Conservation (phyloP, 2,888 invertebrate species). For the Eremobia ochroleuca region DNA sequence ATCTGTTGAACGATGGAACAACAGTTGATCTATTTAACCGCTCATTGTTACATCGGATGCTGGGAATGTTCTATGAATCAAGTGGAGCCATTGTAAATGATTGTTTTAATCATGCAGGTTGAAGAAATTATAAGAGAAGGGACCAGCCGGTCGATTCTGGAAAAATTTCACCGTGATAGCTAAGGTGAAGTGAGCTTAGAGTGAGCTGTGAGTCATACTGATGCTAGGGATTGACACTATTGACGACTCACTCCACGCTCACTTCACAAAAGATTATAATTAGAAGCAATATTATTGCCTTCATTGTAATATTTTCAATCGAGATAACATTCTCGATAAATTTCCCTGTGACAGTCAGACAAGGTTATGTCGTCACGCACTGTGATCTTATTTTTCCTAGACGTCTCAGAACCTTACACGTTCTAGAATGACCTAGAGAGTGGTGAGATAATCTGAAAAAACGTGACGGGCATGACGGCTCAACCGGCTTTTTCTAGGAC, state of each 20-base stretch:
- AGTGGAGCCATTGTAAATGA: constrained; percentile 14
- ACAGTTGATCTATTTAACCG: constrained; percentile 71
- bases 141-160: neutral
- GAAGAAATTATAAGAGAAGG: neutral
- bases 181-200: too few relatives aligned
- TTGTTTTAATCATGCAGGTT: neutral
- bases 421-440: constrained; percentile 25
- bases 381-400: constrained; percentile 34
- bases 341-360: constrained; percentile 17
- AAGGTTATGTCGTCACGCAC: constrained; percentile 33
- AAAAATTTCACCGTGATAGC: too few relatives aligned
- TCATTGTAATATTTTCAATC: constrained; percentile 13
- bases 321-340: constrained; percentile 28
- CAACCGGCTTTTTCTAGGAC: constrained; percentile 17
- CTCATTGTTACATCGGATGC: constrained; percentile 73
- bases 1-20: constrained; percentile 73
- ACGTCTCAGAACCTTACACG: constrained; percentile 5
- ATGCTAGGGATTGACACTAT: too few relatives aligned
- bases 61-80: constrained; percentile 47
- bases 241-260: too few relatives aligned
- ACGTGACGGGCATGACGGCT: constrained; percentile 11
- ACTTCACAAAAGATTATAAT: neutral
- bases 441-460: constrained; percentile 34
- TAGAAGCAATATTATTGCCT: neutral
- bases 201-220: too few relatives aligned